These are phyloP conservation scores for Acanthosoma haemorrhoidale DNA, from an alignment of 2,888 invertebrate species.

Conservation along the genomic window DNA sequence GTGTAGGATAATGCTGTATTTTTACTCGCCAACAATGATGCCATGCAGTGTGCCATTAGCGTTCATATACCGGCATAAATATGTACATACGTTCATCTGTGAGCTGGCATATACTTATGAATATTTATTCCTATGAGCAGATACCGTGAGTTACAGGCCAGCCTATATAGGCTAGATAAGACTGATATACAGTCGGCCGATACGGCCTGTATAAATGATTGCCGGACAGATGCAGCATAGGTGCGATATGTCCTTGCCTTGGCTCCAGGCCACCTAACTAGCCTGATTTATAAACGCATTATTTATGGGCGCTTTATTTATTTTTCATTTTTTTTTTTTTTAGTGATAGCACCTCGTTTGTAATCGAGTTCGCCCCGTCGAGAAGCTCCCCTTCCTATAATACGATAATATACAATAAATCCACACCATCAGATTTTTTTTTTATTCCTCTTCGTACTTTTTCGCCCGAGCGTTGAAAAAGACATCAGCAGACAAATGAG, in stretches of 20 bases:
- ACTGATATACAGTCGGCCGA: background rate
- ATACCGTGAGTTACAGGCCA: background rate
- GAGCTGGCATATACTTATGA: background rate
- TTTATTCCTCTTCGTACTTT: background rate
- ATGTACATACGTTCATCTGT: too few species aligned
- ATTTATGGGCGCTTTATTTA: background rate
- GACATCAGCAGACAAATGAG: too few species aligned
- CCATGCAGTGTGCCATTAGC: too few species aligned
- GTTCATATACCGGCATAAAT: too few species aligned
- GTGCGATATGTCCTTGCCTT: constrained; percentile 10
- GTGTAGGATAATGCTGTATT: too few species aligned
- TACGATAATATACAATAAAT: background rate
- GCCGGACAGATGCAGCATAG: background rate
- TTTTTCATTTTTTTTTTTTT: background rate
- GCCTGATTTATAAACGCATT: background rate
- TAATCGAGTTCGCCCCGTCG: too few species aligned
- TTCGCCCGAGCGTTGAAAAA: background rate
- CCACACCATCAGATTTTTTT: background rate
- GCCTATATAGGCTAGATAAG: constrained; percentile 2
- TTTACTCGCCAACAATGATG: too few species aligned
- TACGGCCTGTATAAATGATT: background rate
- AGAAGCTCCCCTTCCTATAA: background rate
- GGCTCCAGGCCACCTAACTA: background rate
- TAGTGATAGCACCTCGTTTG: background rate
- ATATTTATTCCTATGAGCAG: background rate